phyloP scores from a whole-genome alignment of 2,888 invertebrate species.

The Pemphredon lugubris region DNA sequence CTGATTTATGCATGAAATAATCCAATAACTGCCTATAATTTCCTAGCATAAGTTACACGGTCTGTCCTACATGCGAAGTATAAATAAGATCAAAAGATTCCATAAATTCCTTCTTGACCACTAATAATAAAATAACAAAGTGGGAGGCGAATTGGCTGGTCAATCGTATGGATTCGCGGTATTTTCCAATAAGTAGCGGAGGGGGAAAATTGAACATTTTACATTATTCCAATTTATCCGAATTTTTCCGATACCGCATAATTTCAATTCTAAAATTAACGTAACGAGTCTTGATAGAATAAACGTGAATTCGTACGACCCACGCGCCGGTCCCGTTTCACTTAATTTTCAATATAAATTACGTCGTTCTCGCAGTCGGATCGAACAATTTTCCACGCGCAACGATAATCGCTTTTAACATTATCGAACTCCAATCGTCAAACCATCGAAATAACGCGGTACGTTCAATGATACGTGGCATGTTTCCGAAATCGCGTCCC shows the following conservation, averaged over 20 bases:
- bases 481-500: conserved; percentile 15
- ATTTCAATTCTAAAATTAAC: too few species aligned
- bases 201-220: too few species aligned
- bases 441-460: conserved; percentile 9
- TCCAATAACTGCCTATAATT: conserved; percentile 26
- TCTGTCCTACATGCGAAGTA: conserved; percentile 34
- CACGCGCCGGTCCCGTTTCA: too few species aligned
- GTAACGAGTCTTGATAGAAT: too few species aligned
- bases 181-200: too few species aligned
- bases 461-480: conserved; percentile 29
- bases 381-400: background rate
- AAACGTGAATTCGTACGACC: too few species aligned
- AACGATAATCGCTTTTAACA: background rate
- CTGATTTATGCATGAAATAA: conserved; percentile 31
- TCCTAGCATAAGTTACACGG: conserved; percentile 29
- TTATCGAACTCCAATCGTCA: background rate
- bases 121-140: too few species aligned
- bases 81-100: conserved; percentile 42
- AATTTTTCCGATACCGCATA: too few species aligned
- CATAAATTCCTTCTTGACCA: conserved; percentile 8
- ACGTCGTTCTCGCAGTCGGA: background rate
- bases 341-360: background rate
- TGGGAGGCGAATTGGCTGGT: too few species aligned
- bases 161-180: too few species aligned
- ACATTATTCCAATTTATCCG: too few species aligned